These are phyloP conservation scores for Sarcophaga peregrina DNA, from an alignment of 1,140 invertebrate genomes.

Conservation along the genomic window DNA sequence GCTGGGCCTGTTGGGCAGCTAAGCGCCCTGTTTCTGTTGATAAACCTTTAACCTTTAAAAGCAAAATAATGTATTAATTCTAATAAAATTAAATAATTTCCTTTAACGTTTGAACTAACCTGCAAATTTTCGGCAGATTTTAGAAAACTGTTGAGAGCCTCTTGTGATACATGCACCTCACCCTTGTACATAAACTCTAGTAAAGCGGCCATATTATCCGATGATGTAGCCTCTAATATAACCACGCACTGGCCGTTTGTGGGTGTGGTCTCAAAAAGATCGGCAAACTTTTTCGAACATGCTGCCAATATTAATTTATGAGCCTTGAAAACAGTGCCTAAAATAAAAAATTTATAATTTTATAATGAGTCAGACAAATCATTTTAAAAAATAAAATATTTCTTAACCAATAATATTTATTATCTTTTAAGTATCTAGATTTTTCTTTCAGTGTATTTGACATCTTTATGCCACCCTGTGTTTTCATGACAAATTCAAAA, in stretches of 20 bases:
- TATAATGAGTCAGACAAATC: too few species aligned
- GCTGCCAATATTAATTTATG: conserved; percentile 92
- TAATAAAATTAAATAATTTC: too few species aligned
- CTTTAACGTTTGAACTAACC: conserved; percentile 67
- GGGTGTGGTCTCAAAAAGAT: conserved; percentile 89
- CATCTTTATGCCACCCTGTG: background rate
- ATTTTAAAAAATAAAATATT: too few species aligned
- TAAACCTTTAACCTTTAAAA: conserved; percentile 77
- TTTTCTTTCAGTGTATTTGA: too few species aligned
- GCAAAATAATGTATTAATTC: background rate
- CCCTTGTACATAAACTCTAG: conserved; percentile 95
- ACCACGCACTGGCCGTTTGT: conserved; percentile 84
- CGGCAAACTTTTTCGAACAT: conserved; percentile 93
- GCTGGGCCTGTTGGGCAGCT: conserved; percentile 75
- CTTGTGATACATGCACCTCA: conserved; percentile 90
- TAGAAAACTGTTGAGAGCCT: conserved; percentile 87
- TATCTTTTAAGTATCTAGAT: too few species aligned
- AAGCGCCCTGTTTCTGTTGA: conserved; percentile 82
- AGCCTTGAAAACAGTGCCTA: conserved; percentile 90
- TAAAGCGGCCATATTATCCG: conserved; percentile 88
- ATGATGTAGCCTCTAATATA: conserved; percentile 87
- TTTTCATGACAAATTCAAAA: background rate
- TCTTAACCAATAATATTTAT: too few species aligned
- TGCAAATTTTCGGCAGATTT: conserved; percentile 91
- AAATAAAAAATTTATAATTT: conserved; percentile 57